Evolutionary conservation across 2,113 vertebrate genomes (phyloP).

Genomic region (Cyprinodon variegatus): DNA sequence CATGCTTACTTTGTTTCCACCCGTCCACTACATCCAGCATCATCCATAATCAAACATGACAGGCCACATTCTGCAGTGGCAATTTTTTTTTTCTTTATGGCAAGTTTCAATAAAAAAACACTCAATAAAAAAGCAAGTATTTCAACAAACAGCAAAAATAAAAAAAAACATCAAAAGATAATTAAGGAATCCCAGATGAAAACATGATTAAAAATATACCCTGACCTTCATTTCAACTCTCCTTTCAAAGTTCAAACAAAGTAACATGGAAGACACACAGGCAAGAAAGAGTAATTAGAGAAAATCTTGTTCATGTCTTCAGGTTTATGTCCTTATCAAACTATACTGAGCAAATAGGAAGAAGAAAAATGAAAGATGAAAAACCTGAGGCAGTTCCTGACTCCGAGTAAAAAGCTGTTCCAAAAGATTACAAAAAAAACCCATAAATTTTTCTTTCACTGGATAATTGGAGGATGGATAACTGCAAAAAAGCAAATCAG

Average conservation of each 20-base stretch:
- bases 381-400: slow-evolving; percentile 15
- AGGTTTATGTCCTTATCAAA: slow-evolving; percentile 11
- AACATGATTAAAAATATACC: slow-evolving; percentile 38
- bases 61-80: not conserved
- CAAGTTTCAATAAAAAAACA: not conserved
- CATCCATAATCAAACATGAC: not conserved
- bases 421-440: not conserved
- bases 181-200: slow-evolving; percentile 48
- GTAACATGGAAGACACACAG: not conserved
- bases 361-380: not conserved
- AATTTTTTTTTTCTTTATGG: not conserved
- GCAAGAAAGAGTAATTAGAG: slow-evolving; percentile 35
- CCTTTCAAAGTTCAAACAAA: slow-evolving; percentile 61
- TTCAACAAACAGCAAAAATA: slow-evolving; percentile 4
- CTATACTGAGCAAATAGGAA: not conserved
- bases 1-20: slow-evolving; percentile 14
- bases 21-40: not conserved
- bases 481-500: too few relatives aligned
- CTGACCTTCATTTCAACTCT: slow-evolving; percentile 56
- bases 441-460: not conserved
- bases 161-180: slow-evolving; percentile 30
- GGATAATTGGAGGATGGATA: not conserved
- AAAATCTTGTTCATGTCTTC: slow-evolving; percentile 28
- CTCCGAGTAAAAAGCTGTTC: slow-evolving; percentile 22
- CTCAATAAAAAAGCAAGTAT: not conserved